phyloP scores from a whole-genome alignment of 2,888 invertebrate species.

The Globia sparganii region DNA sequence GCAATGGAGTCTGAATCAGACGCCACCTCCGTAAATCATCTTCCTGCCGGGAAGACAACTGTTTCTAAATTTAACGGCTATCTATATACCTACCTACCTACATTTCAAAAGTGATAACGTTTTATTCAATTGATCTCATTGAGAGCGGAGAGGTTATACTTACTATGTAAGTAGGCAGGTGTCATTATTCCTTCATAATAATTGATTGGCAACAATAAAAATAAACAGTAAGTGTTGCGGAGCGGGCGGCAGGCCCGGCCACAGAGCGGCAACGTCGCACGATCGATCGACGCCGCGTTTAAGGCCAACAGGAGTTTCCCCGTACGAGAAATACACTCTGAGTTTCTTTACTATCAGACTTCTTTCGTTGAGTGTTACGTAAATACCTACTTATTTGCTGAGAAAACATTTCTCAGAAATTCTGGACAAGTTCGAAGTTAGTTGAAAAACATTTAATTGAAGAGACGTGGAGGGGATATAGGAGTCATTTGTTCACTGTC shows the following conservation, averaged over 20 bases:
- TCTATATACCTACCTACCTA: not conserved
- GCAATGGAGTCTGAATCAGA: not conserved
- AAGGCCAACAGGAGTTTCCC: slow-evolving; percentile 67
- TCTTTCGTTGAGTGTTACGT: slow-evolving; percentile 53
- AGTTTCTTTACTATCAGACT: slow-evolving; percentile 62
- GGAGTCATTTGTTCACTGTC: slow-evolving; percentile 1
- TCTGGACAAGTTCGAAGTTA: slow-evolving; percentile 26
- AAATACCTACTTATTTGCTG: slow-evolving; percentile 44
- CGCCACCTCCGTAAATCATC: not conserved
- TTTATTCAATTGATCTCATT: slow-evolving; percentile 33
- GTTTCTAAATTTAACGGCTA: not conserved
- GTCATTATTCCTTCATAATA: slow-evolving; percentile 81
- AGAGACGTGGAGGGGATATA: slow-evolving; percentile 8
- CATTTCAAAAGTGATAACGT: not conserved
- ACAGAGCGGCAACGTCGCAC: slow-evolving; percentile 87
- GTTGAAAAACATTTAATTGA: slow-evolving; percentile 45
- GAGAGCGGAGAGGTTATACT: slow-evolving; percentile 38
- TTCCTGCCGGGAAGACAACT: not conserved
- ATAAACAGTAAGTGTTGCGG: slow-evolving; percentile 76
- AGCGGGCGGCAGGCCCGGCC: slow-evolving; percentile 58
- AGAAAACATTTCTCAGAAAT: slow-evolving; percentile 48
- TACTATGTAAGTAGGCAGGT: slow-evolving; percentile 60
- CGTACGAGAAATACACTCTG: slow-evolving; percentile 59
- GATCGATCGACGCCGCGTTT: slow-evolving; percentile 78
- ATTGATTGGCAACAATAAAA: slow-evolving; percentile 86